Evolutionary conservation across 2,113 vertebrate genomes (phyloP).

Genomic region (Malurus cyaneus): DNA sequence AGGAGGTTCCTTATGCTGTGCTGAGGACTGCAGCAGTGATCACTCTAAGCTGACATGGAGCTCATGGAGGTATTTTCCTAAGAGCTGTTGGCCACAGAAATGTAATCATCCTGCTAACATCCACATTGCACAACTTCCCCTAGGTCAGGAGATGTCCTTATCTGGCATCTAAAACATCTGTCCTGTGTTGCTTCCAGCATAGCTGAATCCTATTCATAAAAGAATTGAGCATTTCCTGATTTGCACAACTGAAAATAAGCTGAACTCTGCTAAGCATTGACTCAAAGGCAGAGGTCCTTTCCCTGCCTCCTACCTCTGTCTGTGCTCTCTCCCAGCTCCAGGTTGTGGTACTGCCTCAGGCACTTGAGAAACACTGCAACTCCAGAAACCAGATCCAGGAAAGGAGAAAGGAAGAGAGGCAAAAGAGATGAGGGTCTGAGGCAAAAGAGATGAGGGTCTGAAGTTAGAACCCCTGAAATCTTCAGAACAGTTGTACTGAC

Average conservation of each 20-base stretch:
- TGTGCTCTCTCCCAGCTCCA: not conserved
- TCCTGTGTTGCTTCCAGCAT: conserved; percentile 1
- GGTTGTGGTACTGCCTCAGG: not conserved
- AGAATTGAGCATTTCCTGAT: not conserved
- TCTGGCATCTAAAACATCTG: conserved; percentile 37
- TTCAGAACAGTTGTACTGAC: not conserved
- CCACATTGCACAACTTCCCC: conserved; percentile 28
- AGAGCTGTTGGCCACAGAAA: not conserved
- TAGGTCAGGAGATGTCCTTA: conserved; percentile 9
- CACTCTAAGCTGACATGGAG: not conserved
- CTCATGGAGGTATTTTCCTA: not conserved
- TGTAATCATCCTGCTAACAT: not conserved
- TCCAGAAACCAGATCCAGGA: not conserved
- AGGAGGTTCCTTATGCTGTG: not conserved
- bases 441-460: not conserved
- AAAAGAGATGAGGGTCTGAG: not conserved
- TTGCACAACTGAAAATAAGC: not conserved
- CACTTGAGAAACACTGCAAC: not conserved
- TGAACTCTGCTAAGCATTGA: not conserved
- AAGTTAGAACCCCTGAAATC: not conserved
- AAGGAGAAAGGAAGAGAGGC: not conserved
- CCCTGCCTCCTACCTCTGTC: not conserved
- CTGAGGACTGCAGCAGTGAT: not conserved
- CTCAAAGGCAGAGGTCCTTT: not conserved
- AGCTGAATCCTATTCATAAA: not conserved